Evolutionary conservation across 2,888 invertebrate species (phyloP), one percentile per base, ranked within the genome.

Genomic region (Spialia ferax): DNA sequence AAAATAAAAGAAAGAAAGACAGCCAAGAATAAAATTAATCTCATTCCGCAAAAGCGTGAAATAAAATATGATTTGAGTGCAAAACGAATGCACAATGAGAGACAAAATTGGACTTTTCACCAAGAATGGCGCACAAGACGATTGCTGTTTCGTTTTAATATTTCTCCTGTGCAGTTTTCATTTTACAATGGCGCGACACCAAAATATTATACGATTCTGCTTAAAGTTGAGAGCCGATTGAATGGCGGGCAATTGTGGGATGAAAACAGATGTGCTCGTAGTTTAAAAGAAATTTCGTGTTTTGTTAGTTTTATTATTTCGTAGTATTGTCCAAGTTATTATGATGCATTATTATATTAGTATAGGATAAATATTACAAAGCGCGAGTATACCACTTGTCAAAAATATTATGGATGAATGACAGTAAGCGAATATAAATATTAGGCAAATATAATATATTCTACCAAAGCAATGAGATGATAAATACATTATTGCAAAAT

Each of bases 1-100:
- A 29, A 15, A 55, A 74, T 73, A 42, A 54, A 66, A 66, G 42
- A 52, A 18, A 42, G 42, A 66, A 66, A 29, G 42, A 18, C 2
- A 54, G 18, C 64, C 61, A 64, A 67, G 70, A 66, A 52, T 23
- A 63, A 74, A 70, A 73, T 71, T 71, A 74, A 73, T 74, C 73
- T 32, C n/a, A 50, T 66, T 68, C 66, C 69, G 57, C 68, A 72
- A 72, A 72, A 74, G 80, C 76, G 80, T 79, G 82, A 81, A 81
- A 80, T 82, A 82, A 84, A 86, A 86, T 86, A 86, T 84, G 80
- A 84, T 82, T 82, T 78, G 77, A 81, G 81, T 80, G 77, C 76
- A 83, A 81, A 81, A 81, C 79, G 82, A 85, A 86, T 85, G 77
- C 80, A 84, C 82, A 86, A 85, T 82, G 82, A 83, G 82, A 79